phyloP scores from a whole-genome alignment of 2,888 invertebrate species.

The Physocephala rufipes region DNA sequence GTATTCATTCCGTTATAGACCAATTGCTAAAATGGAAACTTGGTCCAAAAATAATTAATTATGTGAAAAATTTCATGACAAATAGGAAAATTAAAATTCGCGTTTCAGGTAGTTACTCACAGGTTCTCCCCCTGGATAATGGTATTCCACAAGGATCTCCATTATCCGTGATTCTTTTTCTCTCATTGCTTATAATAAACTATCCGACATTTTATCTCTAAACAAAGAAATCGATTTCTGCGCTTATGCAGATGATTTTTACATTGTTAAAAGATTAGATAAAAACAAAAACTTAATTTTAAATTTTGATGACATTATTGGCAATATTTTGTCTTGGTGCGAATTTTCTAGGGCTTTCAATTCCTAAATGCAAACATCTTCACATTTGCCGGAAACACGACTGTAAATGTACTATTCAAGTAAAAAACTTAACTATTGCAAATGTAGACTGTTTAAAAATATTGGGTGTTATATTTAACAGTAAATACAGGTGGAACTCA shows the following conservation, averaged over 20 bases:
- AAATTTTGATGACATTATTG: neutral
- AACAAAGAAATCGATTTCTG: conserved; percentile 7
- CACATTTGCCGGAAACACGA: conserved; percentile 32
- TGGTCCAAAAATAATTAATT: conserved; percentile 31
- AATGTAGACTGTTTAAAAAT: conserved; percentile 16
- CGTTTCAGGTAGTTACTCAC: neutral
- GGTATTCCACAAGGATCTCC: conserved; percentile 28
- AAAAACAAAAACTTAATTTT: conserved; percentile 16
- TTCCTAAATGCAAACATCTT: conserved; percentile 32
- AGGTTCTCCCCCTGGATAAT: conserved; percentile 10
- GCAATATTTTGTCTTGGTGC: conserved; percentile 26
- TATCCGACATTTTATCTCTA: neutral
- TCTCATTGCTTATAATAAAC: conserved; percentile 26
- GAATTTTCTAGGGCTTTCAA: conserved; percentile 33
- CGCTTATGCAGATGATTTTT: conserved; percentile 33
- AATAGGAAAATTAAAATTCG: conserved; percentile 28
- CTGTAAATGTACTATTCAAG: conserved; percentile 2
- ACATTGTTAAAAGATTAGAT: conserved; percentile 14
- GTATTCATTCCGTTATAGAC: conserved; percentile 23
- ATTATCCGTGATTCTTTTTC: conserved; percentile 26
- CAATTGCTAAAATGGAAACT: conserved; percentile 35
- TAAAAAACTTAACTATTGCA: conserved; percentile 9
- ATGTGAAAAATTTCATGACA: conserved; percentile 35
- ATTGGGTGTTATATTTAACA: conserved; percentile 21
- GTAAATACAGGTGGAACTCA: conserved; percentile 19